Conservation (phyloP, 2,888 invertebrate species). For the Prosapia bicincta region DNA sequence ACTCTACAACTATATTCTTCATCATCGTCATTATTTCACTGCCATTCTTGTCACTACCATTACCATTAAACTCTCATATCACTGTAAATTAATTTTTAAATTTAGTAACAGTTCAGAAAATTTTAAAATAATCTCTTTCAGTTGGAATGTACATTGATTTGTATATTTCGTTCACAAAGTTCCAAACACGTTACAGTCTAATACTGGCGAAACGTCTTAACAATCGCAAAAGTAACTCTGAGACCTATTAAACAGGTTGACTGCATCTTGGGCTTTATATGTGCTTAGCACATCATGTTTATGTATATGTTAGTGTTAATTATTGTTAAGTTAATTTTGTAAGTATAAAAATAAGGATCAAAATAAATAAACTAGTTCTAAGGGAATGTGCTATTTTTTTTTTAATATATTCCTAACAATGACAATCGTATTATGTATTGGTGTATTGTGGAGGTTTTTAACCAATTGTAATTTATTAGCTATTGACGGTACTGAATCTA, state of each 20-base stretch:
- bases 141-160: too few species aligned
- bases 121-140: too few species aligned
- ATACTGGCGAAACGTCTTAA: neutral
- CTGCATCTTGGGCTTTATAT: neutral
- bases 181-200: too few species aligned
- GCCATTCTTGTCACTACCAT: neutral
- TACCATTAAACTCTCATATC: neutral
- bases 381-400: neutral
- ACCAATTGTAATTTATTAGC: too few species aligned
- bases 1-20: neutral
- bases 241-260: neutral
- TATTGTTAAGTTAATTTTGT: constrained; percentile 18
- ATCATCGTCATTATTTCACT: neutral
- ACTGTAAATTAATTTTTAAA: too few species aligned
- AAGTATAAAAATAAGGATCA: constrained; percentile 28
- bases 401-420: too few species aligned
- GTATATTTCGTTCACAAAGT: too few species aligned
- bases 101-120: too few species aligned
- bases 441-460: too few species aligned
- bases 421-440: too few species aligned
- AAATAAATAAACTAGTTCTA: constrained; percentile 20
- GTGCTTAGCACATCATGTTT: neutral
- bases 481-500: too few species aligned
- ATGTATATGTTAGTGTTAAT: neutral
- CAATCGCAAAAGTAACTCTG: neutral